Evolutionary conservation across 2,113 vertebrate genomes (phyloP), one percentile per base, ranked within the genome.

Genomic region (Alethe diademata): DNA sequence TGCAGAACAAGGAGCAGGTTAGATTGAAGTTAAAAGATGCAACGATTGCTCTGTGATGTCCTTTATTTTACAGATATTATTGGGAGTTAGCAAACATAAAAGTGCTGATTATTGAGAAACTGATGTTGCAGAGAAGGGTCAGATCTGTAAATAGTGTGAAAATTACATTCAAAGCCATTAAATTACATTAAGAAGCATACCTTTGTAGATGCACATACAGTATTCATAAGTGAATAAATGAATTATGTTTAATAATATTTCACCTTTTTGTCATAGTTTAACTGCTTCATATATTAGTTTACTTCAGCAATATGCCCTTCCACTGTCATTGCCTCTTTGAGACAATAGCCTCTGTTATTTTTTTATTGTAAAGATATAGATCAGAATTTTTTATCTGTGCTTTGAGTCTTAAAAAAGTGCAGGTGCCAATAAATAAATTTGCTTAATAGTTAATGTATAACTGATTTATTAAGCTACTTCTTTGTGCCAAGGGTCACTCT

Each of bases 211-310:
- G 76, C 86, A 84, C 95, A 94, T 96, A 93, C 95, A 96, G 93
- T 96, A 96, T 96, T 96, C 96, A 96, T 96, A 96, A 97, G 95
- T 95, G 96, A 95, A 94, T 96, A 97, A 95, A 96, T 96, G 88
- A 94, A 96, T 95, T 96, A 81, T 80, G 79, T 95, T 96, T 96
- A 91, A 96, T 95, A 92, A 90, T 90, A 91, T 82, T 95, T 95
- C 94, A 94, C 92, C 95, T 86, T 91, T 96, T 95, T 90, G 93
- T 92, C 94, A 88, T 82, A 91, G 58, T 91, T 94, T 93, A 96
- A 90, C 85, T 92, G 66, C 74, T 95, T 91, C 75, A 50, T 87
- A 5, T 65, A 54, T 89, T 88, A 64, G 86, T 84, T 93, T 93
- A 79, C 62, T 85, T 79, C 81, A 73, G 67, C 71, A 83, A 70